Percentiles rank a stretch among this genome's conserved stretches.
Evolutionary conservation across 2,113 vertebrate species (phyloP).

Genomic region (Python bivittatus): DNA sequence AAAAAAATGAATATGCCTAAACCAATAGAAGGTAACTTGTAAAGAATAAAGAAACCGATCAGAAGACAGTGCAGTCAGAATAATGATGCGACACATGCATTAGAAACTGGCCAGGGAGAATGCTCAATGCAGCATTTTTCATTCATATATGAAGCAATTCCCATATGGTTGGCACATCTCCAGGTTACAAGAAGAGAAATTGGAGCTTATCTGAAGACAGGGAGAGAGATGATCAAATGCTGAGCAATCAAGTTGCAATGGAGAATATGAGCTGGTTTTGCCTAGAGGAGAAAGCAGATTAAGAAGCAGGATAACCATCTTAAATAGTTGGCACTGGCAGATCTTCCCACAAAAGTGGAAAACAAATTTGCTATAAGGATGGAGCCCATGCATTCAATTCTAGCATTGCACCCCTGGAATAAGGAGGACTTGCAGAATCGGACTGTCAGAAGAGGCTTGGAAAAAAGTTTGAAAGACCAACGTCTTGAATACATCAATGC

Average conservation of each 20-base stretch:
- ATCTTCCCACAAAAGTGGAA: background rate
- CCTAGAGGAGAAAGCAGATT: background rate
- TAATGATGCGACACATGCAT: background rate
- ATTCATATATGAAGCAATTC: background rate
- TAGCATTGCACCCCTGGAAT: background rate
- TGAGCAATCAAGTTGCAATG: background rate
- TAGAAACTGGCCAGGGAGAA: background rate
- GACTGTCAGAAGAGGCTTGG: background rate
- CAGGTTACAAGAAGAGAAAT: background rate
- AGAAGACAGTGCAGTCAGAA: background rate
- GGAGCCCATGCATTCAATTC: background rate
- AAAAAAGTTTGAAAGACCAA: background rate
- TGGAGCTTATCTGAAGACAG: background rate
- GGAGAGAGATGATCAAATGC: background rate
- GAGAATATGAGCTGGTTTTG: background rate
- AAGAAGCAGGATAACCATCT: background rate
- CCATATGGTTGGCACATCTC: background rate
- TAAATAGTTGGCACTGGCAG: background rate
- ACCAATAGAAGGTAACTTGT: background rate
- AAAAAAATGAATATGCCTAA: too few relatives aligned
- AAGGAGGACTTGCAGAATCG: background rate
- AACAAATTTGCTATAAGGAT: background rate
- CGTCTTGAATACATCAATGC: too few relatives aligned
- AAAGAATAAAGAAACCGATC: background rate
- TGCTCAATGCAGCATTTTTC: background rate